These are phyloP conservation scores for Tanaodytes sp. DNA, from an alignment of 2,888 invertebrate genomes.

Conservation along the genomic window DNA sequence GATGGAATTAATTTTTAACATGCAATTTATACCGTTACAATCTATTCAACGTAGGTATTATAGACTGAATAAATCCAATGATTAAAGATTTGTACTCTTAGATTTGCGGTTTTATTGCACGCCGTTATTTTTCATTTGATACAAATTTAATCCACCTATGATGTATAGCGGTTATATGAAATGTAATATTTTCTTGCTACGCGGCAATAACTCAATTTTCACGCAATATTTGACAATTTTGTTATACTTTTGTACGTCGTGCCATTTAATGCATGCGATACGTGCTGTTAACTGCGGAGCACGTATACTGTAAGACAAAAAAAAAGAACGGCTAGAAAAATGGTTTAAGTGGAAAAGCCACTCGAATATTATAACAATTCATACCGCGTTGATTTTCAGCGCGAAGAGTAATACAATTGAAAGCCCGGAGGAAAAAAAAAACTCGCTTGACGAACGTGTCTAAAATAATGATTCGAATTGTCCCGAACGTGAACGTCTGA, in stretches of 20 bases:
- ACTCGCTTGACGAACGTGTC: conserved; percentile 23
- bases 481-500: too few relatives aligned
- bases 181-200: too few relatives aligned
- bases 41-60: too few relatives aligned
- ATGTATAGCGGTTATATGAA: too few relatives aligned
- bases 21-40: too few relatives aligned
- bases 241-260: conserved; percentile 16
- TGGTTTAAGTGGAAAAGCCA: conserved; percentile 34
- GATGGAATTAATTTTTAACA: conserved; percentile 90
- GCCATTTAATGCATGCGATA: conserved; percentile 34
- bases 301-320: conserved; percentile 28
- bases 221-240: conserved; percentile 22
- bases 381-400: conserved; percentile 20
- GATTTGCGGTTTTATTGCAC: too few relatives aligned
- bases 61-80: too few relatives aligned
- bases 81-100: too few relatives aligned
- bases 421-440: conserved; percentile 24
- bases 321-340: conserved; percentile 8
- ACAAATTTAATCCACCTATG: neutral
- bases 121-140: neutral
- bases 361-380: conserved; percentile 31
- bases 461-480: conserved; percentile 24
- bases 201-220: conserved; percentile 24
- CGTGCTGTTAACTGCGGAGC: conserved; percentile 33
- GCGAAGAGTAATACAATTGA: conserved; percentile 30